These are phyloP conservation scores for Cynaeus angustus DNA, from an alignment of 2,888 invertebrate species.

Conservation along the genomic window DNA sequence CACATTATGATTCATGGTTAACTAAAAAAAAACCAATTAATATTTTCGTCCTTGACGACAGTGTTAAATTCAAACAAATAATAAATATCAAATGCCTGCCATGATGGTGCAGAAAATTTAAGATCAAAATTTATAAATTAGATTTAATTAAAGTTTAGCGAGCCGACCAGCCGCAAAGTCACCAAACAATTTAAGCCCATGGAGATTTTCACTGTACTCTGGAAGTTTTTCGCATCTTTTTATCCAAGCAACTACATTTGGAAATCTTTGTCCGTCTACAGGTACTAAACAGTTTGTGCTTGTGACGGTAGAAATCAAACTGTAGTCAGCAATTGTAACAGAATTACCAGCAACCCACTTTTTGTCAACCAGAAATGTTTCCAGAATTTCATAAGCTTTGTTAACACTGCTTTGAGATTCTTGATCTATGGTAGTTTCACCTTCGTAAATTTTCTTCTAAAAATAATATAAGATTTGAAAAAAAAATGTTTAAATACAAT, in stretches of 20 bases:
- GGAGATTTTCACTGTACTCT: conserved; percentile 38
- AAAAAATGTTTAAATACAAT: too few species aligned
- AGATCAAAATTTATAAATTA: too few species aligned
- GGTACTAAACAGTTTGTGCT: conserved; percentile 45
- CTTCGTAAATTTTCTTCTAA: not conserved
- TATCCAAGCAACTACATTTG: conserved; percentile 63
- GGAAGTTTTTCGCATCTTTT: conserved; percentile 60
- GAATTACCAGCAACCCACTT: conserved; percentile 58
- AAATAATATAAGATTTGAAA: too few species aligned
- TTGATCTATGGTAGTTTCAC: conserved; percentile 1
- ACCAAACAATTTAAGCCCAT: conserved; percentile 24
- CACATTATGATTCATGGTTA: too few species aligned
- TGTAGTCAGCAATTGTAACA: conserved; percentile 60
- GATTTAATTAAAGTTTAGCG: too few species aligned
- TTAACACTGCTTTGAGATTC: conserved; percentile 16
- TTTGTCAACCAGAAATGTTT: conserved; percentile 71
- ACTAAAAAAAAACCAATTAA: too few species aligned
- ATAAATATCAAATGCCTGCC: too few species aligned
- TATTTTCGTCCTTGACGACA: too few species aligned
- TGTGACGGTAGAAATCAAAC: conserved; percentile 55
- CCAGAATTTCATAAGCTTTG: conserved; percentile 69
- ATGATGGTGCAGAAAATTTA: too few species aligned
- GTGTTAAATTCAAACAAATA: too few species aligned
- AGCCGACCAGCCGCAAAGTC: not conserved
- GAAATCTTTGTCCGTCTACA: conserved; percentile 60